Base-by-base conservation (phyloP, 1,140 invertebrate species). In the Chrysoperla carnea region DNA sequence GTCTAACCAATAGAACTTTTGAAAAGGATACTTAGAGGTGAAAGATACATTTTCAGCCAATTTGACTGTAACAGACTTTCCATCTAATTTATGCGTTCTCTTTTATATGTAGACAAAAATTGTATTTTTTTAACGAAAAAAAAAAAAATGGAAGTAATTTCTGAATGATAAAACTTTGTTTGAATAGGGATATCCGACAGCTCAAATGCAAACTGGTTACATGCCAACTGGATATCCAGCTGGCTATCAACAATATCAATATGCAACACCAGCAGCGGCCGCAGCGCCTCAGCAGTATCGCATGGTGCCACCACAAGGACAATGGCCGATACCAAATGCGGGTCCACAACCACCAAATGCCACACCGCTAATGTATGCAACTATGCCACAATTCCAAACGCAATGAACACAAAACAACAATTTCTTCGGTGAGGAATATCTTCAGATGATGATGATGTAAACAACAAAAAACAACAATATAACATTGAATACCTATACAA, bases 361-460 rank as follows among this genome's bases (percentile, higher is more conserved):
- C 8, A 33, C 72, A 51, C 73, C 73, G 31, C 71, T 77, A 47
- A 77, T 84, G 76, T 79, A 82, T 58, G 75, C 78, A 50, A 70
- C 77, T 51, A 78, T 83, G 72, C 78, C 78, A 54, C 81, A 84
- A 61, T 84, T 81, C 58, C 81, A 78, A 55, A 73, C 76, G 52
- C 77, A 79, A 73, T 78, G 73, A 75, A 66, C 14, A 6, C 35
- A 9, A 41, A 15, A 31, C 29, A 39, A 31, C 17, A 14, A 35
- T 27, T 9, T 38, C 17, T 23, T 23, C 17, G 17, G 17, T 23
- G 17, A 23, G 17, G 17, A 23, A 23, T 23, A 23, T 23, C 17
- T 23, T 23, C 17, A 23, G 17, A 23, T 23, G 17, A 23, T 23
- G 17, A 23, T 23, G 17, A 23, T 23, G 17, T 23, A 23, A 23